Percentiles rank a stretch among this genome's conserved stretches.
Evolutionary conservation across 2,888 invertebrate species (phyloP).

Genomic region (Lamproptera curius): DNA sequence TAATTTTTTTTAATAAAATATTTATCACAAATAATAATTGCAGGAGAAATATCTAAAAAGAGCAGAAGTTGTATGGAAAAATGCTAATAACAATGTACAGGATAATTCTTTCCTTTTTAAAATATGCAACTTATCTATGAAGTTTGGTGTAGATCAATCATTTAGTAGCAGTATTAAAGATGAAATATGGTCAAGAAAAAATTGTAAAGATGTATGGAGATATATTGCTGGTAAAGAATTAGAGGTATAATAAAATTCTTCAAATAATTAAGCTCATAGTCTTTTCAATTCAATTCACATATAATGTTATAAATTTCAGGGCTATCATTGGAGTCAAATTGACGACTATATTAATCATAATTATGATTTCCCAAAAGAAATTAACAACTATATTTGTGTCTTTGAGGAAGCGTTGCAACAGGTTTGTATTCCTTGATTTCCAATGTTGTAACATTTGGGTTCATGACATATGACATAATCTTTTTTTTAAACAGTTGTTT

Average conservation of each 20-base stretch:
- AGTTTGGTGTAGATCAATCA: conserved; percentile 77
- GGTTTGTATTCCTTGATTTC: no score
- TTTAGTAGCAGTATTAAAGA: conserved; percentile 64
- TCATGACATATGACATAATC: no score
- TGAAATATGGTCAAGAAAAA: conserved; percentile 55
- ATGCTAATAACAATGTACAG: conserved; percentile 76
- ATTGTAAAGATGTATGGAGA: conserved; percentile 57
- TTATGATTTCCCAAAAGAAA: conserved; percentile 40
- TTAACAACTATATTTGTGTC: conserved; percentile 54
- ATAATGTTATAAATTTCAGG: conserved; percentile 39
- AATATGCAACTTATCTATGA: conserved; percentile 76
- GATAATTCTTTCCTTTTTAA: conserved; percentile 78
- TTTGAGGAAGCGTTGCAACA: conserved; percentile 60
- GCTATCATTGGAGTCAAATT: conserved; percentile 58
- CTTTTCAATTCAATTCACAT: no score
- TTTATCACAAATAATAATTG: no score
- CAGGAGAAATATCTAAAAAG: conserved; percentile 73
- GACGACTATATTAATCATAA: conserved; percentile 52
- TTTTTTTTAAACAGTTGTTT: no score
- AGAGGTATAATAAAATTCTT: conserved; percentile 42
- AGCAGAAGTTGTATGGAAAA: conserved; percentile 79
- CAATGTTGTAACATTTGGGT: no score
- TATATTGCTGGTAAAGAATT: conserved; percentile 64
- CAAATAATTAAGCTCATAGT: no score
- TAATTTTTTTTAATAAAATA: no score